Percentiles rank a stretch among this genome's conserved stretches.
phyloP scores from a whole-genome alignment of 2,797 vertebrate genomes.

The Orestias chungarensis region DNA sequence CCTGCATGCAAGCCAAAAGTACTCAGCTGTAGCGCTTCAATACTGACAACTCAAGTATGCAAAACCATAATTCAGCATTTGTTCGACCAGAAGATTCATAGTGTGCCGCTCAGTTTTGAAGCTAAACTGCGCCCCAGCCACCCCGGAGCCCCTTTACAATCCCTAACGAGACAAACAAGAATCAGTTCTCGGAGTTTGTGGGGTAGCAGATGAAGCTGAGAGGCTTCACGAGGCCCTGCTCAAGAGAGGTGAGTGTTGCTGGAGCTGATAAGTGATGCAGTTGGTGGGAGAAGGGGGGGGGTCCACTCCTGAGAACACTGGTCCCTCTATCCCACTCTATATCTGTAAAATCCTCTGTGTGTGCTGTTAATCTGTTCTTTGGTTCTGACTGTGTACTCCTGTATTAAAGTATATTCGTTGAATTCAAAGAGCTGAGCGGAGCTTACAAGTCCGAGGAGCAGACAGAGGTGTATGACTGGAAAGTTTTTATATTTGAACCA shows the following conservation, averaged over 20 bases:
- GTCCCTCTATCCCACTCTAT: conserved; percentile 51
- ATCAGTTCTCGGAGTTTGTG: conserved; percentile 9
- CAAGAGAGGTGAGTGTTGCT: conserved; percentile 48
- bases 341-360: conserved; percentile 56
- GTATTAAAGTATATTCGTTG: conserved; percentile 14
- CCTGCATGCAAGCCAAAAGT: conserved; percentile 26
- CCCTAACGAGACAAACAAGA: conserved; percentile 16
- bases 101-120: conserved; percentile 16
- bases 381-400: conserved; percentile 24
- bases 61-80: conserved; percentile 27
- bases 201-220: conserved; percentile 32
- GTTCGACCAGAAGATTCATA: conserved; percentile 12
- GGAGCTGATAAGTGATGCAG: conserved; percentile 61
- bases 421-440: conserved; percentile 37
- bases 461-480: conserved; percentile 18
- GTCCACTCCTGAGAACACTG: conserved; percentile 52
- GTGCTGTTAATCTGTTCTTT: conserved; percentile 31
- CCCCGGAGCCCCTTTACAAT: conserved; percentile 3
- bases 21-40: conserved; percentile 33
- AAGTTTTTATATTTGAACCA: conserved; percentile 31
- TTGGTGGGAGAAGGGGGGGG: conserved; percentile 49
- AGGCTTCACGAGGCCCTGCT: conserved; percentile 30
- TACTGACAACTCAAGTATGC: conserved; percentile 23
- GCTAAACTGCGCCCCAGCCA: not conserved
- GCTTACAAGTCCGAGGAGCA: conserved; percentile 37